Evolutionary conservation across 23 tunicate species (phyloP).

Genomic region (Oikopleura dioica): DNA sequence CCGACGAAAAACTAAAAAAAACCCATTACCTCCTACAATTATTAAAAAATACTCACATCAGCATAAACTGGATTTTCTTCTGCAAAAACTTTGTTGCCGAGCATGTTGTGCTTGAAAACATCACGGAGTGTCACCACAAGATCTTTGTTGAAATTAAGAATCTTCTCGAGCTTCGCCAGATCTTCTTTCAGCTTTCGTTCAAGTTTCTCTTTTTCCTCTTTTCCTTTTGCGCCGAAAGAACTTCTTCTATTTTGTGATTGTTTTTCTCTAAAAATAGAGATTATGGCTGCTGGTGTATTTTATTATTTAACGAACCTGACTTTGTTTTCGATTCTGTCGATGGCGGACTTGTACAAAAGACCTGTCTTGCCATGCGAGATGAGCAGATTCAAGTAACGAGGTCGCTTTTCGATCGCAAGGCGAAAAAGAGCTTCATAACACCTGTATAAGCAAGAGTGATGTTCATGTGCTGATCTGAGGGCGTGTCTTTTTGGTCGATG

Average conservation of each 20-base stretch:
- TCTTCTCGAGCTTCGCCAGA: neutral
- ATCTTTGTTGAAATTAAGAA: neutral
- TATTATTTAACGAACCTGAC: too few relatives aligned
- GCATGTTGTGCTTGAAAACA: neutral
- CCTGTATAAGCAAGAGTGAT: neutral
- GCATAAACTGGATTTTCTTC: too few relatives aligned
- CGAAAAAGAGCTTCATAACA: neutral
- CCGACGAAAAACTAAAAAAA: too few relatives aligned
- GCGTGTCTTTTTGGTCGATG: neutral
- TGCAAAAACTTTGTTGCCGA: too few relatives aligned
- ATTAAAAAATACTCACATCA: too few relatives aligned
- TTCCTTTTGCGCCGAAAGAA: slow-evolving; percentile 9
- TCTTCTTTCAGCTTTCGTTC: neutral
- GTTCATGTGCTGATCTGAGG: neutral
- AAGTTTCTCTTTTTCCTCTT: neutral
- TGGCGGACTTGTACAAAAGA: neutral
- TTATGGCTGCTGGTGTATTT: too few relatives aligned
- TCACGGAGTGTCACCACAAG: neutral
- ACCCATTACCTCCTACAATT: too few relatives aligned
- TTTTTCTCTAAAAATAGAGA: neutral
- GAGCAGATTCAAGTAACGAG: neutral
- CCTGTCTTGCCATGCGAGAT: neutral
- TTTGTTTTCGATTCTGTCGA: neutral
- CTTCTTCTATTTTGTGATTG: neutral
- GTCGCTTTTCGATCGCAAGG: neutral